Base-by-base conservation (phyloP, 1,140 invertebrate species). In the Pseudomyrmex dendroicus region DNA sequence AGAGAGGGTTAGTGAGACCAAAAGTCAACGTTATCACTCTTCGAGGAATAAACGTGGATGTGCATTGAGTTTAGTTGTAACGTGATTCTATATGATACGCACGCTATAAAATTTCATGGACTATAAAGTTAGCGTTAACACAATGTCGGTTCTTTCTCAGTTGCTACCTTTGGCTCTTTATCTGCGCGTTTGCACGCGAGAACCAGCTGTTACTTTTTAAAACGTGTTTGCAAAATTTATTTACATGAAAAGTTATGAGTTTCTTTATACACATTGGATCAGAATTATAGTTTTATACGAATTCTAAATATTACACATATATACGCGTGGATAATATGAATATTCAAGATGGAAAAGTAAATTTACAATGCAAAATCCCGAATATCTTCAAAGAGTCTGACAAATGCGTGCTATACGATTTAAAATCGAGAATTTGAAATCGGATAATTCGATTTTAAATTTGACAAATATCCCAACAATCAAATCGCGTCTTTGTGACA, bases 21-120 rank as follows among this genome's bases (percentile, higher is more conserved):
- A 20, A 20, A 78, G 56, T 86, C 83, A 62, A 35, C 61, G 83
- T 90, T 90, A 90, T 89, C 91, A 91, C 88, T 35, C 35, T 89
- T 77, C 66, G 84, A 74, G 73, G 84, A 90, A 91, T 89, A 91
- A 92, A 91, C 88, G 89, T 90, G 86, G 52, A 82, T 84, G 88
- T 87, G 86, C 85, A 90, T 91, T 84, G 90, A 84, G 83, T 83
- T 80, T 72, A 64, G 48, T 12, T 52, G 44, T 59, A 59, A 78
- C 20, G 44, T 54, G 54, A 80, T 80, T 80, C 54, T 59, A n/a
- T n/a, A 13, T 48, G 44, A 78, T 48, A 78, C 35, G 35, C 15
- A 50, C 35, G 15, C 13, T 78, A 78, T 78, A 78, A 78, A 78
- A 68, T 78, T 78, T 70, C 64, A 78, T 68, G 13, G 22, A 50